Evolutionary conservation across 2,888 invertebrate genomes (phyloP).

Genomic region (Eupithecia subumbrata): DNA sequence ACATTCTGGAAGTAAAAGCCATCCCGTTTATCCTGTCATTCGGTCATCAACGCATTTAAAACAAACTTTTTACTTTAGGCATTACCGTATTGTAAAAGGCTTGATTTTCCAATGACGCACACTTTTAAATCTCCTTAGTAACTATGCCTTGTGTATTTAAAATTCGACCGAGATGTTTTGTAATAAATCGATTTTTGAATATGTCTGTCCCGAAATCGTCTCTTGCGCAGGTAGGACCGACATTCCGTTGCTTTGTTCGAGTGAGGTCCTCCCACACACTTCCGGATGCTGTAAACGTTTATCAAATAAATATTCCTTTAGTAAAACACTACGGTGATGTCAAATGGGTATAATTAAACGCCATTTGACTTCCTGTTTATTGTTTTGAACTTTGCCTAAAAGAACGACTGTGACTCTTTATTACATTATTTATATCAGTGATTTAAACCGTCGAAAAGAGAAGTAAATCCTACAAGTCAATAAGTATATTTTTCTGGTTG

Average conservation of each 20-base stretch:
- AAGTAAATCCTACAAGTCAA: background rate
- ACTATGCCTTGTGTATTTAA: background rate
- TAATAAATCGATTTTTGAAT: conserved; percentile 17
- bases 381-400: background rate
- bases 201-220: conserved; percentile 35
- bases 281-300: conserved; percentile 71
- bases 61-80: background rate
- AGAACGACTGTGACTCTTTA: background rate
- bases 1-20: background rate
- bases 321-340: conserved; percentile 55
- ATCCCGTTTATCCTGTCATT: background rate
- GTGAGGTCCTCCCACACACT: conserved; percentile 68
- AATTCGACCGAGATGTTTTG: background rate
- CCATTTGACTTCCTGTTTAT: conserved; percentile 23
- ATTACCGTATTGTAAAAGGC: background rate
- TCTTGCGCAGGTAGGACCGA: conserved; percentile 68
- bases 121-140: conserved; percentile 50
- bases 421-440: background rate
- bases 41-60: background rate
- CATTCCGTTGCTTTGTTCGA: conserved; percentile 75
- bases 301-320: conserved; percentile 57
- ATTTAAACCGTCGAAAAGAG: background rate
- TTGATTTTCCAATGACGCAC: conserved; percentile 22
- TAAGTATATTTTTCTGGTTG: background rate
- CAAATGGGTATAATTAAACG: conserved; percentile 42